Base-by-base conservation (phyloP, 2,888 invertebrate species). In the Agriopis leucophaearia region DNA sequence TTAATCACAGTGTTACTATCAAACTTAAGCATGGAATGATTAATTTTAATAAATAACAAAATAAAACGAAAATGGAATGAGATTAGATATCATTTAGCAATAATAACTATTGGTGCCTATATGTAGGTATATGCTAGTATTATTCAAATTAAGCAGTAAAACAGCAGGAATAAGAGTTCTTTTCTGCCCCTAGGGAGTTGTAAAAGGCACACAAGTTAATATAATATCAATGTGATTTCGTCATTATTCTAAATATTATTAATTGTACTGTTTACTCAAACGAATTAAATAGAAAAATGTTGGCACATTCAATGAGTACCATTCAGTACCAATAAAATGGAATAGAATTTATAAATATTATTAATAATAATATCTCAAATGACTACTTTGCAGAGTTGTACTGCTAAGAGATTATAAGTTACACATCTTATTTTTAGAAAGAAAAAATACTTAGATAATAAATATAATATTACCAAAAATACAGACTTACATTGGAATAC, bases 1-100 rank as follows among this genome's bases (percentile, higher is more conserved):
- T 91, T 88, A 91, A 92, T 92, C 91, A 92, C 92, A 92, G 89
- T 85, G 84, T 86, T 55, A 85, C 86, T 86, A 81, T 83, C 79
- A 84, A 84, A 72, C 36, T 57, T 86, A 86, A 38, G 47, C 36
- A 55, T 90, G 92, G 92, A 93, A 93, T 93, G 92, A 89, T 87
- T 83, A 82, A 77, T 78, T 79, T 40, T 27, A 36, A 64, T 84
- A 85, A 86, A 88, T 86, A 84, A 79, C 77, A 16, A 57, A 27
- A 55, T 10, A 61, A 47, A 48, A 10, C 15, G n/a, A 59, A 5
- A 54, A 54, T 61, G 13, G 16, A 27, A 42, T 48, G 48, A 40
- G 8, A 57, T 15, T 15, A n/a, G 8, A 42, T 40, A 15, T 47
- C 50, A 51, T 35, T 38, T n/a, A 15, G 9, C 15, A 10, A 54